Conservation (phyloP, 2,797 vertebrate genomes). For the Liparis tanakae region DNA sequence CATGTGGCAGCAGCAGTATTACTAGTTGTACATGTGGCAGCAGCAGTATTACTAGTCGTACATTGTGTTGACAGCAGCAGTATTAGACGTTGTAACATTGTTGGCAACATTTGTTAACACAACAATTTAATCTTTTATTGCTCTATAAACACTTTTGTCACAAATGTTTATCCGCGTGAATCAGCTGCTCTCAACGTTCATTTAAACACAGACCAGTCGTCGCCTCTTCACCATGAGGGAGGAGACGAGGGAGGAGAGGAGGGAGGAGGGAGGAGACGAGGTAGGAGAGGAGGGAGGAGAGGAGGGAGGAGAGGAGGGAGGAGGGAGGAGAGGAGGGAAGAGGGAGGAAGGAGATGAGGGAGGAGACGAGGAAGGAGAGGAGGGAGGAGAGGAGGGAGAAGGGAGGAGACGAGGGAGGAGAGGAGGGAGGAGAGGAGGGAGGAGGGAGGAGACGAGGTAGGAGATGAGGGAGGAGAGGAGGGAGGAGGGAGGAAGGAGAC, state of each 20-base stretch:
- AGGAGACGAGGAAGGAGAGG: not conserved
- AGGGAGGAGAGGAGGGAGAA: not conserved
- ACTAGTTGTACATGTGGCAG: too few species aligned
- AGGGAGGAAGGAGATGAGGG: not conserved
- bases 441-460: not conserved
- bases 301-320: not conserved
- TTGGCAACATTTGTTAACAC: not conserved
- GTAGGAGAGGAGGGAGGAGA: not conserved
- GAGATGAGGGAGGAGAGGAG: not conserved
- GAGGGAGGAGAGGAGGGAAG: not conserved
- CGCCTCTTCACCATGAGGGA: too few species aligned
- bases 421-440: not conserved
- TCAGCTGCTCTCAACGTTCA: too few species aligned
- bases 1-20: too few species aligned
- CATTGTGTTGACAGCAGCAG: too few species aligned
- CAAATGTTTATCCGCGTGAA: not conserved
- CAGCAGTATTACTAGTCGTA: too few species aligned
- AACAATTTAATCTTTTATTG: not conserved
- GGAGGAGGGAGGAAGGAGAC: not conserved
- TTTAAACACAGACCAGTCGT: too few species aligned
- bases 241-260: not conserved
- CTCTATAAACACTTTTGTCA: not conserved
- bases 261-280: not conserved
- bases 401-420: not conserved
- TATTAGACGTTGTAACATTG: not conserved